phyloP scores from a whole-genome alignment of 2,888 invertebrate genomes.

The Eupithecia inturbata region DNA sequence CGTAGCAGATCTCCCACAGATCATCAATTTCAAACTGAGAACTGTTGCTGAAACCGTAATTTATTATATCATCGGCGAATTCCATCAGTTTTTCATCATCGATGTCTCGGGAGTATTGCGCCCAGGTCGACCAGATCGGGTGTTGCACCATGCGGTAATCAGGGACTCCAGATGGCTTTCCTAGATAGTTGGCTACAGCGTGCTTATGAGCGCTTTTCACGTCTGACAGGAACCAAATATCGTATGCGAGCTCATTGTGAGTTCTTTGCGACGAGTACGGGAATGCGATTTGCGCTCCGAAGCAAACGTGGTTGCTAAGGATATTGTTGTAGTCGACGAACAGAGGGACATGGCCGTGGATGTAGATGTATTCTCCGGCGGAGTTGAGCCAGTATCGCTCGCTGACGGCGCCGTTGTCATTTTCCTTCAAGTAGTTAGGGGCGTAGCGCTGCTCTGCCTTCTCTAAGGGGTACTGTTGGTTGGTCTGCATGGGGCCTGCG shows the following conservation, averaged over 20 bases:
- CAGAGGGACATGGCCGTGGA: conserved; percentile 86
- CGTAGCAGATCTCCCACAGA: conserved; percentile 93
- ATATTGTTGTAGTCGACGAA: conserved; percentile 88
- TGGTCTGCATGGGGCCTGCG: conserved; percentile 85
- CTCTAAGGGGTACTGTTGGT: conserved; percentile 86
- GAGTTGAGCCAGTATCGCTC: conserved; percentile 90
- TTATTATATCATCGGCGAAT: conserved; percentile 87
- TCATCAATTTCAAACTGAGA: conserved; percentile 95
- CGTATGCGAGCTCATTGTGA: conserved; percentile 81
- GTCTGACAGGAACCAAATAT: conserved; percentile 84
- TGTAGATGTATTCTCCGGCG: conserved; percentile 86
- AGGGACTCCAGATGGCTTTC: conserved; percentile 86
- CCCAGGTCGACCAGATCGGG: conserved; percentile 96
- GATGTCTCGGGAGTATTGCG: conserved; percentile 87
- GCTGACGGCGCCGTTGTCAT: conserved; percentile 82
- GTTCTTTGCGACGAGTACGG: conserved; percentile 79
- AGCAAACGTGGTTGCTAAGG: conserved; percentile 81
- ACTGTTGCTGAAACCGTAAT: conserved; percentile 84
- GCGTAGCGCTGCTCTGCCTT: conserved; percentile 76
- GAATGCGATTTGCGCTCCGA: conserved; percentile 80
- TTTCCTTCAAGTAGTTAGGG: conserved; percentile 82
- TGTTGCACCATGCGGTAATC: conserved; percentile 87
- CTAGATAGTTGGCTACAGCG: conserved; percentile 85
- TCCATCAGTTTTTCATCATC: conserved; percentile 84
- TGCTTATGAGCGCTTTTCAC: conserved; percentile 86